Conservation (phyloP, 2,113 vertebrate genomes). For the Epinephelus lanceolatus region DNA sequence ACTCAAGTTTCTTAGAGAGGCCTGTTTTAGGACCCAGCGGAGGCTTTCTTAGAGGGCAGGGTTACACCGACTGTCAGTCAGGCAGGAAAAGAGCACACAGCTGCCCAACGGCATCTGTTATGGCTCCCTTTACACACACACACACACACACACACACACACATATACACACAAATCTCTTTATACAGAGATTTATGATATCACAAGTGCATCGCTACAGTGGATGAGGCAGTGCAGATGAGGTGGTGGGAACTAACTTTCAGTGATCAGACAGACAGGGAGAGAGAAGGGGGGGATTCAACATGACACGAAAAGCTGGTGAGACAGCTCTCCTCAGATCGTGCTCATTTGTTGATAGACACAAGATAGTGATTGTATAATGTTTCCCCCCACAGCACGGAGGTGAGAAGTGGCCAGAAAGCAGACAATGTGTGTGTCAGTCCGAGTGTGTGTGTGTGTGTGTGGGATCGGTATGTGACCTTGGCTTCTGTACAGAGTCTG, state of each 20-base stretch:
- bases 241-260: slow-evolving; percentile 20
- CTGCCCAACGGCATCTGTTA: slow-evolving; percentile 74
- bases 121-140: slow-evolving; percentile 62
- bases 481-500: slow-evolving; percentile 65
- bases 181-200: slow-evolving; percentile 63
- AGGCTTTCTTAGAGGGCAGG: slow-evolving; percentile 21
- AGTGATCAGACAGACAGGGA: background rate
- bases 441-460: slow-evolving; percentile 29
- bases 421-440: slow-evolving; percentile 36
- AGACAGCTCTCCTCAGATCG: slow-evolving; percentile 8
- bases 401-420: slow-evolving; percentile 41
- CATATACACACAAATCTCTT: slow-evolving; percentile 47
- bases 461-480: slow-evolving; percentile 69
- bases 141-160: slow-evolving; percentile 33
- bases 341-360: slow-evolving; percentile 49
- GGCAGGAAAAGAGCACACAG: slow-evolving; percentile 81
- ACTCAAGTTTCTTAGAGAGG: background rate
- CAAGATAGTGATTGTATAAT: slow-evolving; percentile 32
- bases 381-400: slow-evolving; percentile 37
- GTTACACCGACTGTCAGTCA: slow-evolving; percentile 72
- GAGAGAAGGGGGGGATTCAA: background rate
- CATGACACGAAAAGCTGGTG: slow-evolving; percentile 4
- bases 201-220: slow-evolving; percentile 35
- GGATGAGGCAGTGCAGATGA: slow-evolving; percentile 30
- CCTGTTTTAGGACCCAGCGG: slow-evolving; percentile 53